Evolutionary conservation across 1,140 invertebrate species (phyloP).

Genomic region (Harpegnathos saltator): DNA sequence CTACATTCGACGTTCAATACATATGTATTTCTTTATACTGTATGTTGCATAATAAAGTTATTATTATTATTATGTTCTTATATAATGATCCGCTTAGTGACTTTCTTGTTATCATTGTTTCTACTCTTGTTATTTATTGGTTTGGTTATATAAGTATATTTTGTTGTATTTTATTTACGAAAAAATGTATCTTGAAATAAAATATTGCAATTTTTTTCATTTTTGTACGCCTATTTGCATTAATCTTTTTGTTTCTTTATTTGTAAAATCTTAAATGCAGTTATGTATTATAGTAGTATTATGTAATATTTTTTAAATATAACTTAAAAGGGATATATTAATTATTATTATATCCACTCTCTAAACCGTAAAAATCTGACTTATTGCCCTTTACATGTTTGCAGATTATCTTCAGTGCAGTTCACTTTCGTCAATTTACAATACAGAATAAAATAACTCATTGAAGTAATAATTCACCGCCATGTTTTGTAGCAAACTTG

Average conservation of each 20-base stretch:
- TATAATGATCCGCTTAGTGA: no score
- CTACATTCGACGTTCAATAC: no score
- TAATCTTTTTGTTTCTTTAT: not conserved
- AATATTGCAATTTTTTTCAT: no score
- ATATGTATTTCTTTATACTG: no score
- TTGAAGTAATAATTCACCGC: conserved; percentile 39
- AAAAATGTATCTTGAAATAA: not conserved
- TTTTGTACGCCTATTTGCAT: not conserved
- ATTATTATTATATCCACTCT: not conserved
- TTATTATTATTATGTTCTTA: no score
- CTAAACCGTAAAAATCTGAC: conserved; percentile 19
- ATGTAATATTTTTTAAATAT: not conserved
- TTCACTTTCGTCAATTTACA: not conserved
- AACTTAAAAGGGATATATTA: not conserved
- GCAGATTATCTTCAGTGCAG: conserved; percentile 6
- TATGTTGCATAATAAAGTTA: no score
- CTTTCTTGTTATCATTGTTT: no score
- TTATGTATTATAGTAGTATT: not conserved
- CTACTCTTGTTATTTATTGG: no score
- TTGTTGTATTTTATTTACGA: no score
- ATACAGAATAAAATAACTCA: not conserved
- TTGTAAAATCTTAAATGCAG: not conserved
- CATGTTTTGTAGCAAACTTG: conserved; percentile 30
- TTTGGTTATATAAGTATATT: not conserved
- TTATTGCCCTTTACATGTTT: conserved; percentile 4